Evolutionary conservation across 2,888 invertebrate species (phyloP).

Genomic region (Noctua janthina): DNA sequence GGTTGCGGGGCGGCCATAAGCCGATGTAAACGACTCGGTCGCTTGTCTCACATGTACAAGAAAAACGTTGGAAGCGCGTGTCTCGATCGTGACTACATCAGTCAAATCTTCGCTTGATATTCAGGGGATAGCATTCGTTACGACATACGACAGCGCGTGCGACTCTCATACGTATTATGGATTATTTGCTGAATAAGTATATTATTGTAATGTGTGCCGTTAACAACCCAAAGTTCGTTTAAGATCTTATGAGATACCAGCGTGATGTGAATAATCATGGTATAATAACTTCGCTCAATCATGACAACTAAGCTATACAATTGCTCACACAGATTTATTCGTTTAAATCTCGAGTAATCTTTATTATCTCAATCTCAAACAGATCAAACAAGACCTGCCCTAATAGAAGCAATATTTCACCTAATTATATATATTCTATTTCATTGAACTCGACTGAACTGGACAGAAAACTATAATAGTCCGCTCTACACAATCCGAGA

Average conservation of each 20-base stretch:
- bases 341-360: neutral
- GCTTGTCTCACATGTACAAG: constrained; percentile 76
- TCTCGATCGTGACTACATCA: constrained; percentile 85
- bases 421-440: neutral
- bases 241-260: constrained; percentile 42
- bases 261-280: constrained; percentile 1
- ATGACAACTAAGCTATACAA: neutral
- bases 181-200: constrained; percentile 73
- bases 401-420: constrained; percentile 19
- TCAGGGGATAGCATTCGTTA: constrained; percentile 83
- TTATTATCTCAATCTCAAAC: neutral
- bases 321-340: neutral
- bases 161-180: constrained; percentile 74
- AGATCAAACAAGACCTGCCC: constrained; percentile 11
- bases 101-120: constrained; percentile 87
- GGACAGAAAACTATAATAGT: constrained; percentile 15
- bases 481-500: constrained; percentile 11
- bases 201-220: constrained; percentile 72
- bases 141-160: constrained; percentile 74
- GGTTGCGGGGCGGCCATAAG: constrained; percentile 78
- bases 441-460: constrained; percentile 18
- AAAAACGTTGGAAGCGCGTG: constrained; percentile 84
- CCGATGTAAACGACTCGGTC: constrained; percentile 78
- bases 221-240: constrained; percentile 57
- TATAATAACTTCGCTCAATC: neutral